Evolutionary conservation across 2,113 vertebrate species (phyloP), one percentile per base, ranked within the genome.

Genomic region (Lagenorhynchus albirostris): DNA sequence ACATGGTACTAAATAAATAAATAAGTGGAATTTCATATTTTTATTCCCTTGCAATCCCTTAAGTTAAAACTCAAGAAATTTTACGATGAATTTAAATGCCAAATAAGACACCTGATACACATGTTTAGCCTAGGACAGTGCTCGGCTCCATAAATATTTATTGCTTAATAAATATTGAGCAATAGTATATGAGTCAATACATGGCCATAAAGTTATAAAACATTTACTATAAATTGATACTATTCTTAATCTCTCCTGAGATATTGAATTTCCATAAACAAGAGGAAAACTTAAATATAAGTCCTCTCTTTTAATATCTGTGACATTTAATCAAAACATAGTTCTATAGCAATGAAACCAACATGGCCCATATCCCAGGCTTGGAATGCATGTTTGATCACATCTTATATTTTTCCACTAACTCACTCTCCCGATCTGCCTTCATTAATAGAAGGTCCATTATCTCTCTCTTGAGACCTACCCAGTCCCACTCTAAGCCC

Each of bases 31-130:
- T 53, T 58, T 88, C 44, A 21, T 38, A 31, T 60, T 81, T 88
- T 88, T 79, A 95, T 74, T 82, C 26, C 38, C 44, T 85, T 68
- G 70, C 20, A 80, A 87, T 91, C 18, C 44, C 55, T 96, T 36
- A 92, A 85, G 11, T 62, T 77, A 77, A 96, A 95, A 92, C 80
- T 44, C 53, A 83, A 92, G 68, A 86, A 77, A 65, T 26, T 68
- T 36, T 74, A 55, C 60, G 41, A 86, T 41, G 33, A 79, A 95
- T 67, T 60, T 71, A 92, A 77, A 50, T 83, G 63, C 18, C 13
- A 50, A 53, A 21, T 58, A 55, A 95, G 36, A 91, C 11, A 68
- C 7, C 13, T 55, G 41, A 67, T 23, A 38, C 18, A 62, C 8
- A 79, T 67, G 80, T 21, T 74, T 76, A 82, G 76, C 63, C 38